phyloP scores from a whole-genome alignment of 1,140 invertebrate species.

The Trachelipus rathkii region DNA sequence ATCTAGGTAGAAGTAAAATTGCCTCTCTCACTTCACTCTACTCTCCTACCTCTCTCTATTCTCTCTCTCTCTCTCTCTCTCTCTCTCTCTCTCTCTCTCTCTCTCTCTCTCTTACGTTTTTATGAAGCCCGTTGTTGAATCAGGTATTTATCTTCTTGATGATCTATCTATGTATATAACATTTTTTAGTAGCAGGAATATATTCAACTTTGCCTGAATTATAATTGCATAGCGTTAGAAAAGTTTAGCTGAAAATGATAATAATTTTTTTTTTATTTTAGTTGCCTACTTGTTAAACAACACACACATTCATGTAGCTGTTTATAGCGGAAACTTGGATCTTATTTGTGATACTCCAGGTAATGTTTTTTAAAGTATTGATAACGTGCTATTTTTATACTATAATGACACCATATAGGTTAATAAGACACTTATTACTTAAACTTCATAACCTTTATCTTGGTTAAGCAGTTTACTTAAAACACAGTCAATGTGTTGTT shows the following conservation, averaged over 20 bases:
- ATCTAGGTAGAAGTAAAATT: no score
- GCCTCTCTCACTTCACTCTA: no score
- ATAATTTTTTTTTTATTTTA: conserved; percentile 38
- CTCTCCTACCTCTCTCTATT: no score
- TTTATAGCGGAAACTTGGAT: conserved; percentile 67
- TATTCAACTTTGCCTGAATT: neutral
- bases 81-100: no score
- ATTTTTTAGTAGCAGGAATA: neutral
- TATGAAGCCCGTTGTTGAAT: conserved; percentile 73
- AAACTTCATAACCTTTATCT: neutral
- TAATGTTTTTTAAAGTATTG: conserved; percentile 45
- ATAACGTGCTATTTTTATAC: no score
- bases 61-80: no score
- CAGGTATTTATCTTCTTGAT: conserved; percentile 55
- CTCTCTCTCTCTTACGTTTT: no score
- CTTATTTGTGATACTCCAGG: conserved; percentile 67
- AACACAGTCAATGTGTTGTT: neutral
- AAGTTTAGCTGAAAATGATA: neutral
- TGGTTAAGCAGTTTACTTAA: neutral
- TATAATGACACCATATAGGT: neutral
- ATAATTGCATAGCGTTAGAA: neutral
- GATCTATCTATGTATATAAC: neutral
- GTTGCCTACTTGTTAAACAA: conserved; percentile 57
- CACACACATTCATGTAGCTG: conserved; percentile 62
- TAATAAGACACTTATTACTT: neutral